These are phyloP conservation scores for Mobula hypostoma DNA, from an alignment of 2,113 vertebrate species.

Conservation along the genomic window DNA sequence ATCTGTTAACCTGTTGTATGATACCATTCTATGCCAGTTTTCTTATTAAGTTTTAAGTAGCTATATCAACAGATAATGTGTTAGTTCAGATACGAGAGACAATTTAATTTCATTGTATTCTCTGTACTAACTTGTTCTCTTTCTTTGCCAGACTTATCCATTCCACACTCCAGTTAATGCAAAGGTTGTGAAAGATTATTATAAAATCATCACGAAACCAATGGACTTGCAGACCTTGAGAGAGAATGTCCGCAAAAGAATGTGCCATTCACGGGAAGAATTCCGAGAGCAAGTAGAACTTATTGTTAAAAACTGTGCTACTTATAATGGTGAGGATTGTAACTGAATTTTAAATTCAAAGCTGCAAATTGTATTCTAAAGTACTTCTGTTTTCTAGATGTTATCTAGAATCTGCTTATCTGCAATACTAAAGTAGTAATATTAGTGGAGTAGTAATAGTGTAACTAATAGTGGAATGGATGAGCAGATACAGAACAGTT, in stretches of 20 bases:
- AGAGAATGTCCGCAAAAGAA: constrained; percentile 87
- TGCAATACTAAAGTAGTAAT: not conserved
- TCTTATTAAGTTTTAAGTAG: not conserved
- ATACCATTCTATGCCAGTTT: not conserved
- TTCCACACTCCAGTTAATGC: constrained; percentile 95
- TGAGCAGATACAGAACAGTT: not conserved
- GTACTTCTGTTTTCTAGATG: not conserved
- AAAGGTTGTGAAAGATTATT: constrained; percentile 95
- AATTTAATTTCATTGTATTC: not conserved
- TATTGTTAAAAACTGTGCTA: constrained; percentile 90
- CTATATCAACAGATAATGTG: not conserved
- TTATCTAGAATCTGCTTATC: not conserved
- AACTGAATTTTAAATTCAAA: not conserved
- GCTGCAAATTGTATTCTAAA: not conserved
- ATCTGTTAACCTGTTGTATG: not conserved
- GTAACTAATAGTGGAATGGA: not conserved
- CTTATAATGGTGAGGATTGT: constrained; percentile 75
- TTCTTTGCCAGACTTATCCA: constrained; percentile 76
- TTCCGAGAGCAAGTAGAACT: constrained; percentile 89
- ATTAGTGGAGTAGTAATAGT: not conserved
- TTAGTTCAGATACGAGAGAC: not conserved
- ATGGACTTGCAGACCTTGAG: constrained; percentile 95
- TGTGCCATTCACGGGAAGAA: constrained; percentile 90
- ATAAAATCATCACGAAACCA: constrained; percentile 89
- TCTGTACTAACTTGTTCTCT: not conserved